Percentiles rank a stretch among this genome's conserved stretches.
These are phyloP conservation scores for Zaprionus ghesquierei DNA, from an alignment of 1,140 invertebrate species.

Conservation along the genomic window DNA sequence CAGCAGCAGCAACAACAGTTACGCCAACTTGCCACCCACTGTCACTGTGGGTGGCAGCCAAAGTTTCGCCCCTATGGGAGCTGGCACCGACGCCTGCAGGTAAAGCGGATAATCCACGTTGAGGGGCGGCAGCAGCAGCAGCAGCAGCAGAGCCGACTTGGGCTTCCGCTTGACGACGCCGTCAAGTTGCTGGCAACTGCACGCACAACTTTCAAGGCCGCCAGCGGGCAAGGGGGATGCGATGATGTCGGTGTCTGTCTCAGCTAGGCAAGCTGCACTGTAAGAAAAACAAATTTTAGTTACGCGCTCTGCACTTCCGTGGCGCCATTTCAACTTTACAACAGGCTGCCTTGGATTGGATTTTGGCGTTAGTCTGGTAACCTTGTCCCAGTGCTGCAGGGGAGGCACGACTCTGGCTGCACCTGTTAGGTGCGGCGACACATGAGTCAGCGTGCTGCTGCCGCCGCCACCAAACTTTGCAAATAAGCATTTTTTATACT, in stretches of 20 bases:
- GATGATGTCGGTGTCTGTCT: not conserved
- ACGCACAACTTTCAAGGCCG: slow-evolving; percentile 71
- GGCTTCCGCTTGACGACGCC: slow-evolving; percentile 50
- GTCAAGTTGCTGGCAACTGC: slow-evolving; percentile 21
- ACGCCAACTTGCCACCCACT: slow-evolving; percentile 6
- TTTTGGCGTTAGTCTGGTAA: slow-evolving; percentile 31
- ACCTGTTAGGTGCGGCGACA: slow-evolving; percentile 61
- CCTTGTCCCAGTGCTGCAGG: slow-evolving; percentile 18
- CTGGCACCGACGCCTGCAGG: slow-evolving; percentile 32
- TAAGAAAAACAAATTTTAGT: slow-evolving; percentile 76
- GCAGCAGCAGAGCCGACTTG: too few species aligned
- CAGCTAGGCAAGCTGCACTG: slow-evolving; percentile 50
- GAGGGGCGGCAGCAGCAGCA: not conserved
- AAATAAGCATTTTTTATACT: slow-evolving; percentile 78
- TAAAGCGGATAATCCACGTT: slow-evolving; percentile 41
- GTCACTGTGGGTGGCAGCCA: slow-evolving; percentile 13
- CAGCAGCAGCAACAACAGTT: not conserved
- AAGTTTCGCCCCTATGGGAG: slow-evolving; percentile 24
- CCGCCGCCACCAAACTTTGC: slow-evolving; percentile 73
- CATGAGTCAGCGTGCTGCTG: slow-evolving; percentile 56
- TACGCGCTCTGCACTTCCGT: slow-evolving; percentile 71
- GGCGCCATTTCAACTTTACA: slow-evolving; percentile 63
- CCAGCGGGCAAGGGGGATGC: not conserved
- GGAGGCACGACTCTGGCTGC: not conserved
- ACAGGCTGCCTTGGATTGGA: slow-evolving; percentile 31